These are phyloP conservation scores for Coelopa pilipes DNA, from an alignment of 2,888 invertebrate species.

Conservation along the genomic window DNA sequence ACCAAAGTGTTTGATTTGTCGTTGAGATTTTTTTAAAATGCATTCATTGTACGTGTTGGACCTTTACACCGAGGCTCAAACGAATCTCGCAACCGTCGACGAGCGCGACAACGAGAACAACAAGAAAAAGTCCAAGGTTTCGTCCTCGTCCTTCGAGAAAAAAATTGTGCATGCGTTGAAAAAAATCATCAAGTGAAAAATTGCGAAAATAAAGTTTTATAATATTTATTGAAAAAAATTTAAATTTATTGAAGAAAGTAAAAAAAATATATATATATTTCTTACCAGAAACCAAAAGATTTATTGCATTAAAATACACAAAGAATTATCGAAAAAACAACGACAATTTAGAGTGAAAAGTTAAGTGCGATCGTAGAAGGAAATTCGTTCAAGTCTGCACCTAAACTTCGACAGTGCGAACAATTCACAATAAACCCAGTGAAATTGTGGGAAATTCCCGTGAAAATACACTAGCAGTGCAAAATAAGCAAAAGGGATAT, in stretches of 20 bases:
- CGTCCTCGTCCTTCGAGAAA: slow-evolving; percentile 44
- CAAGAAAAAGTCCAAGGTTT: slow-evolving; percentile 34
- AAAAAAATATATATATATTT: slow-evolving; percentile 8
- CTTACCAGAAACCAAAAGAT: not conserved
- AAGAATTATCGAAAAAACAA: too few relatives aligned
- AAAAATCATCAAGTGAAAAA: slow-evolving; percentile 52
- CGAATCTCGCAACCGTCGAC: slow-evolving; percentile 50
- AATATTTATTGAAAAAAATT: not conserved
- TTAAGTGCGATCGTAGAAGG: slow-evolving; percentile 17
- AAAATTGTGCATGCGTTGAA: slow-evolving; percentile 53
- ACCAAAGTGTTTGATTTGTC: not conserved
- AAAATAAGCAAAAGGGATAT: not conserved
- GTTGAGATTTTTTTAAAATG: slow-evolving; percentile 53
- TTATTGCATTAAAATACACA: slow-evolving; percentile 40
- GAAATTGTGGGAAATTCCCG: too few relatives aligned
- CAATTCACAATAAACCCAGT: too few relatives aligned
- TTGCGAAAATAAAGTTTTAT: slow-evolving; percentile 17
- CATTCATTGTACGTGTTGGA: slow-evolving; percentile 65
- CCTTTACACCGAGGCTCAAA: slow-evolving; percentile 61
- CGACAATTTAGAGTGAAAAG: slow-evolving; percentile 1
- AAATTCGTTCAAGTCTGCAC: not conserved
- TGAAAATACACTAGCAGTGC: too few relatives aligned
- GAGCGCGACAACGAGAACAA: slow-evolving; percentile 27
- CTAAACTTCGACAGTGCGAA: too few relatives aligned
- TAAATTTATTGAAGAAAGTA: not conserved